phyloP scores from a whole-genome alignment of 2,888 invertebrate species.

The Aphrophora alni region DNA sequence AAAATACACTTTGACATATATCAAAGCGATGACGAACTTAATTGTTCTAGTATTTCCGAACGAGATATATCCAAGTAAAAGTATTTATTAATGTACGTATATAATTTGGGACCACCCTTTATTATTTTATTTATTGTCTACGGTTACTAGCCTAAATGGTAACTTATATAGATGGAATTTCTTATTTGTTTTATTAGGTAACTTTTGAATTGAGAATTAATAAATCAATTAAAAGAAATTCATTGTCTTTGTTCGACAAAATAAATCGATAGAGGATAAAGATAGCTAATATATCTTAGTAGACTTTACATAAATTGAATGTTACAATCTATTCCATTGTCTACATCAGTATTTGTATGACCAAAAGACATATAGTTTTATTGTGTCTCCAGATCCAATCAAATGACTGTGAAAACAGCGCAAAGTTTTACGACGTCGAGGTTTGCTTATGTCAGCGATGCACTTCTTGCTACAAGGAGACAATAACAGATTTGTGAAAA shows the following conservation, averaged over 20 bases:
- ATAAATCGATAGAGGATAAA: neutral
- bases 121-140: no score
- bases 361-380: neutral
- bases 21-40: no score
- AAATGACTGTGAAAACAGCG: neutral
- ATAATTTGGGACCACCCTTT: no score
- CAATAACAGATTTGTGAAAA: neutral
- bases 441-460: neutral
- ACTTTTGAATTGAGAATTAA: no score
- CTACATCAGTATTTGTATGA: neutral
- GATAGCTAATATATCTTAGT: neutral
- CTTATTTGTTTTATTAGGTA: no score
- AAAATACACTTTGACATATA: no score
- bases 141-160: no score
- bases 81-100: no score
- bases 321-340: neutral
- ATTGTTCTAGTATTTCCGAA: no score
- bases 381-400: neutral
- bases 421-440: neutral
- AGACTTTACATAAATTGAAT: neutral
- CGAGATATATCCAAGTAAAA: no score
- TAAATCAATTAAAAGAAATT: no score
- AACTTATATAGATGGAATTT: no score
- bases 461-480: neutral
- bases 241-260: neutral